Percentiles rank a stretch among this genome's conserved stretches.
Conservation (phyloP, 2,888 invertebrate species). For the Platypus cylindrus region DNA sequence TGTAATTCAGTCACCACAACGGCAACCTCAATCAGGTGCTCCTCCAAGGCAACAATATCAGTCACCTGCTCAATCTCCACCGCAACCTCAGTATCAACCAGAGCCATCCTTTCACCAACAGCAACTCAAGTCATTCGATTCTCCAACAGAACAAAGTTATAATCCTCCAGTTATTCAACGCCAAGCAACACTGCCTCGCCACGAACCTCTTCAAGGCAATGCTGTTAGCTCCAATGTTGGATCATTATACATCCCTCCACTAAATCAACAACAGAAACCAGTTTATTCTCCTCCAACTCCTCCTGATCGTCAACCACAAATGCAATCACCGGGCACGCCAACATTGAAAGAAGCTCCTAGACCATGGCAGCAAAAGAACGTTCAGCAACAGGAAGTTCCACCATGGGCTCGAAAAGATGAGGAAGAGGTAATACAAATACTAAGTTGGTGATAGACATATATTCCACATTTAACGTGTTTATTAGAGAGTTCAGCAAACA, state of each 20-base stretch:
- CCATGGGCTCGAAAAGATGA: slow-evolving; percentile 36
- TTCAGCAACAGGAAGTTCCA: slow-evolving; percentile 38
- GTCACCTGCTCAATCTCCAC: slow-evolving; percentile 13
- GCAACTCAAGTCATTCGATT: slow-evolving; percentile 13
- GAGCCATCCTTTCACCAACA: slow-evolving; percentile 10
- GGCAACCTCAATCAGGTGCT: slow-evolving; percentile 22
- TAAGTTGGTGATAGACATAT: background rate
- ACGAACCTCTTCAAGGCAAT: slow-evolving; percentile 20
- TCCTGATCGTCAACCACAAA: slow-evolving; percentile 22
- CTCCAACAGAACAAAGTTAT: slow-evolving; percentile 26
- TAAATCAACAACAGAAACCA: slow-evolving; percentile 20
- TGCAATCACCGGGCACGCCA: slow-evolving; percentile 34
- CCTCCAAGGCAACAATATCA: slow-evolving; percentile 23
- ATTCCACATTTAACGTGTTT: no score
- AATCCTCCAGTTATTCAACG: slow-evolving; percentile 24
- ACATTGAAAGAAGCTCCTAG: slow-evolving; percentile 45
- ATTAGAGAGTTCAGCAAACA: slow-evolving; percentile 7
- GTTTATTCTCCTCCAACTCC: slow-evolving; percentile 23
- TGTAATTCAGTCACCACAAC: slow-evolving; percentile 14
- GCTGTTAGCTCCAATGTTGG: slow-evolving; percentile 35
- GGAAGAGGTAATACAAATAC: slow-evolving; percentile 6
- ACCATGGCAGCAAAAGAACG: slow-evolving; percentile 41
- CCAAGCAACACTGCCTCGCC: slow-evolving; percentile 14
- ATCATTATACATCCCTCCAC: slow-evolving; percentile 43
- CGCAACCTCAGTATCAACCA: slow-evolving; percentile 22